A percentile compares a stretch with the other conserved stretches of the same genome.
Evolutionary conservation across 2,113 vertebrate species (phyloP).

Genomic region (Semicossyphus pulcher): DNA sequence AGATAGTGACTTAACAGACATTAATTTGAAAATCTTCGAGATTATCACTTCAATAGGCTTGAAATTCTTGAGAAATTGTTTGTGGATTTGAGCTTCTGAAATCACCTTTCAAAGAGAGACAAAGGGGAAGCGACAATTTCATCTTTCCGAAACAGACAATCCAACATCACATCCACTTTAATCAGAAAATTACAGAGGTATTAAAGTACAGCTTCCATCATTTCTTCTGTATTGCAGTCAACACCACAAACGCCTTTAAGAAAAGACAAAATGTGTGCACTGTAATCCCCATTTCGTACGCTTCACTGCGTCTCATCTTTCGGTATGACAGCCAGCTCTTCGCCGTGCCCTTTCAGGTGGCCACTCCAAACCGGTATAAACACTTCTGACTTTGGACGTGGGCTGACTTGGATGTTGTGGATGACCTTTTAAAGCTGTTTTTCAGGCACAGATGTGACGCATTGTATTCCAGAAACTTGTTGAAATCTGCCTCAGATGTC

Average conservation of each 20-base stretch:
- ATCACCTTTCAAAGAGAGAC: too few species aligned
- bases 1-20: too few species aligned
- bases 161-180: neutral
- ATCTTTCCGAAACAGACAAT: neutral
- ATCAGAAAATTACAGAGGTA: neutral
- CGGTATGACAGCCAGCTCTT: neutral
- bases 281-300: neutral
- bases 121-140: neutral
- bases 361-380: neutral
- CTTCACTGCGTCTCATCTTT: neutral
- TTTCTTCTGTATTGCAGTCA: neutral
- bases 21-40: too few species aligned
- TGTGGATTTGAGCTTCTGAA: neutral
- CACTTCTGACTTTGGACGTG: neutral
- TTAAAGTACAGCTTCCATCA: neutral
- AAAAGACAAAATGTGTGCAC: neutral
- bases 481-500: neutral
- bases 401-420: neutral
- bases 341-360: neutral
- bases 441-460: neutral
- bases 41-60: too few species aligned
- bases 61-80: too few species aligned
- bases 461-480: neutral
- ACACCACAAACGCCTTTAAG: neutral
- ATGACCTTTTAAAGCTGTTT: neutral